These are phyloP conservation scores for Typhlomys cinereus DNA, from an alignment of 2,113 vertebrate species.

Conservation along the genomic window DNA sequence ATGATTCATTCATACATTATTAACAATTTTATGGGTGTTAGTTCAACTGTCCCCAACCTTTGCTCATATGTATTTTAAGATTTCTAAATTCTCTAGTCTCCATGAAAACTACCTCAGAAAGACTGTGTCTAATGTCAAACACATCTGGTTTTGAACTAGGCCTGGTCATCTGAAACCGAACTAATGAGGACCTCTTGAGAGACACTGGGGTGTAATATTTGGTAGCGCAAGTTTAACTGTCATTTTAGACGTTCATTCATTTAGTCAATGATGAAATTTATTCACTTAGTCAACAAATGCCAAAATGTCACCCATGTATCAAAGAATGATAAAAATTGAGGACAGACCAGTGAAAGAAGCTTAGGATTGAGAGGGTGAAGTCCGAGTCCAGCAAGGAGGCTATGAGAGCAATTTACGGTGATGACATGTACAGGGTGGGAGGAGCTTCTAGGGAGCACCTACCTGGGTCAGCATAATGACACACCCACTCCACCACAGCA, in stretches of 20 bases:
- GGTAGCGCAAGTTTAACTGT: neutral
- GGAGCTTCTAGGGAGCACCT: too few relatives aligned
- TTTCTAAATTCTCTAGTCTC: neutral
- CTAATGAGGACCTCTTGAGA: neutral
- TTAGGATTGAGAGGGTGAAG: neutral
- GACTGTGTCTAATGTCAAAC: neutral
- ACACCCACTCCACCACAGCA: neutral
- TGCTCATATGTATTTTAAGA: neutral
- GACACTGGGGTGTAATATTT: neutral
- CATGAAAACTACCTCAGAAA: neutral
- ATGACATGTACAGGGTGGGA: fast-evolving
- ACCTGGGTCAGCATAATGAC: neutral
- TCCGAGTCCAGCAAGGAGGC: fast-evolving
- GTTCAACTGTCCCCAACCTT: neutral
- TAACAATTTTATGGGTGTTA: neutral
- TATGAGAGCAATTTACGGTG: neutral
- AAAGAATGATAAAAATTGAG: neutral
- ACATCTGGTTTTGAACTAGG: neutral
- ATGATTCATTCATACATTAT: neutral
- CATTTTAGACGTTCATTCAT: neutral
- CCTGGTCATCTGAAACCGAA: neutral
- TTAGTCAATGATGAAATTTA: neutral
- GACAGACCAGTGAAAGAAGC: neutral
- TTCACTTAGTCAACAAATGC: neutral
- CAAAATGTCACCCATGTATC: neutral